phyloP scores from a whole-genome alignment of 2,797 vertebrate genomes.

The Phrynocephalus forsythii region DNA sequence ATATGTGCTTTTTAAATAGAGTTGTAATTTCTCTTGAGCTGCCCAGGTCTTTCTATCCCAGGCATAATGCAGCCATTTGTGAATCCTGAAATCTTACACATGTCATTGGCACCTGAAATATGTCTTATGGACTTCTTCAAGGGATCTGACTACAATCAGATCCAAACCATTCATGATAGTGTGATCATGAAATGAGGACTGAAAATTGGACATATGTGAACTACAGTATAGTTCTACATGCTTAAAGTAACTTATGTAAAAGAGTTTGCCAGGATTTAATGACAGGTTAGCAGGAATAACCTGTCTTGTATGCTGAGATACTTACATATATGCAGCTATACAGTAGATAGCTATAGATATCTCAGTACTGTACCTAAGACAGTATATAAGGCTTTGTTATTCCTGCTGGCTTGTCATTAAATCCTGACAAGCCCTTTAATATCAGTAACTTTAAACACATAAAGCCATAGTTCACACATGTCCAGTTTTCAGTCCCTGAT shows the following conservation, averaged over 20 bases:
- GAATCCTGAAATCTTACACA: not conserved
- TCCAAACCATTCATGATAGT: not conserved
- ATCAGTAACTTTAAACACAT: too few relatives aligned
- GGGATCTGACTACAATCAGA: not conserved
- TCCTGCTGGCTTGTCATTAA: too few relatives aligned
- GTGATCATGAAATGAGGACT: not conserved
- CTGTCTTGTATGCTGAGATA: too few relatives aligned
- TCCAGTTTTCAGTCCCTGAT: too few relatives aligned
- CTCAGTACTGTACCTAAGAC: too few relatives aligned
- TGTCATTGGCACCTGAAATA: too few relatives aligned
- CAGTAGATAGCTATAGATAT: too few relatives aligned
- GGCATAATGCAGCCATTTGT: not conserved
- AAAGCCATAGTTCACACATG: too few relatives aligned
- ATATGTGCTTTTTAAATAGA: not conserved
- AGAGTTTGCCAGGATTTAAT: not conserved
- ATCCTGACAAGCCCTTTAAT: too few relatives aligned
- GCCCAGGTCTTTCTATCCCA: not conserved
- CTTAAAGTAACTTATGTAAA: not conserved
- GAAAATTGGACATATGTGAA: not conserved
- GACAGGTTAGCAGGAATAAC: too few relatives aligned
- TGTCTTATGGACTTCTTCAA: not conserved
- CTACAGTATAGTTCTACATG: not conserved
- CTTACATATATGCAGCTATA: too few relatives aligned
- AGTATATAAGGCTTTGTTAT: too few relatives aligned
- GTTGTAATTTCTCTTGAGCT: constrained; percentile 4